Evolutionary conservation across 2,797 vertebrate species (phyloP), one percentile per base, ranked within the genome.

Genomic region (Pogoniulus pusillus): DNA sequence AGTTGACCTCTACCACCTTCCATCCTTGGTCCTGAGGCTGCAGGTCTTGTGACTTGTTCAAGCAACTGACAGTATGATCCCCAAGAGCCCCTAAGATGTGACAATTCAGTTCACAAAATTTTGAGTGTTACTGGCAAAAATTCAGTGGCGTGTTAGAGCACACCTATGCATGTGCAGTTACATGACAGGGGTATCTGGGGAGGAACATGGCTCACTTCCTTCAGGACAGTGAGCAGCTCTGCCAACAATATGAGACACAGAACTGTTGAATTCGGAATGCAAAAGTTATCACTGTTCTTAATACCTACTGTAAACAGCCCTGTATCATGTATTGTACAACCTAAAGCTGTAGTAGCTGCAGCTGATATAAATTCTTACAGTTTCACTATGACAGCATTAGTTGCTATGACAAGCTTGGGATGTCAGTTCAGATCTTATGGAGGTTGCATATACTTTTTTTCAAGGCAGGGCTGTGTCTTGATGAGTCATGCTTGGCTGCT

Each of bases 71-170:
- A 43, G 24, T 3, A 3, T 7, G 41, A 30, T 35, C 0, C 1
- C 23, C 13, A 43, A 3, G 45, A 58, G 24, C 4, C 37, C 4
- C 1, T 62, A 8, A 15, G 45, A 58, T 43, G 23, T 5, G 30
- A n/a, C 41, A 3, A 10, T 49, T 41, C 37, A 8, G 9, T 0
- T 82, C 55, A 57, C 23, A 39, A 4, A 35, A 20, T 4, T 0
- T 17, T 49, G 51, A 83, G 41, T 4, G 34, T 27, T 30, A 11
- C 73, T 17, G n/a, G 45, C 20, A 41, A 23, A 58, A 73, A n/a
- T 9, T 26, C 16, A 12, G 2, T 43, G 47, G 6, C 16, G 1
- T 0, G 7, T 8, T 1, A 32, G 32, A 16, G 37, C 26, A 10
- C 55, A 4, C 0, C 3, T 37, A 7, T 37, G 65, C 20, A 5